These are phyloP conservation scores for Erebia ligea DNA, from an alignment of 2,888 invertebrate genomes.

Conservation along the genomic window DNA sequence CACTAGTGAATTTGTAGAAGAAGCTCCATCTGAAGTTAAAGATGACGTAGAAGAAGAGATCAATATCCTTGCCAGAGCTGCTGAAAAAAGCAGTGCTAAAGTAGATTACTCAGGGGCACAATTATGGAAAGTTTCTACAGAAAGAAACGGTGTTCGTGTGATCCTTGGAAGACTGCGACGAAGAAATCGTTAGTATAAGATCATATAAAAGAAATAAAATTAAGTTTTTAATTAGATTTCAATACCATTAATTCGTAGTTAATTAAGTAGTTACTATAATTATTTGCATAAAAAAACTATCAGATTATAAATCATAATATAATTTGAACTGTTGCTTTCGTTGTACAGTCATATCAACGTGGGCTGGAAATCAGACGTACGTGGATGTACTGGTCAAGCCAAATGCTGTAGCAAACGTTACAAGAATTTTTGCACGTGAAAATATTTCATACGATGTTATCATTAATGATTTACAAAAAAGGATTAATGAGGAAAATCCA, in stretches of 20 bases:
- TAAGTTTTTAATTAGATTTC: too few species aligned
- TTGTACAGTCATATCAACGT: slow-evolving; percentile 83
- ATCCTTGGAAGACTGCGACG: slow-evolving; percentile 62
- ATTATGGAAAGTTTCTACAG: slow-evolving; percentile 86
- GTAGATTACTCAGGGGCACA: slow-evolving; percentile 90
- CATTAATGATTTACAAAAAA: slow-evolving; percentile 90
- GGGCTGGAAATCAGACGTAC: slow-evolving; percentile 85
- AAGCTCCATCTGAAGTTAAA: slow-evolving; percentile 40
- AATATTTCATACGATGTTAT: slow-evolving; percentile 87
- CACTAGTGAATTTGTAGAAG: slow-evolving; percentile 43
- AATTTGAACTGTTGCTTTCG: neutral
- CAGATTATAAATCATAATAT: neutral
- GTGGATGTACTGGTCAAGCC: slow-evolving; percentile 89
- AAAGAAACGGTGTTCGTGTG: slow-evolving; percentile 73
- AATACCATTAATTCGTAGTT: too few species aligned
- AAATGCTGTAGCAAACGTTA: slow-evolving; percentile 85
- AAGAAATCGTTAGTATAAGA: slow-evolving; percentile 64
- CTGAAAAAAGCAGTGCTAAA: slow-evolving; percentile 50
- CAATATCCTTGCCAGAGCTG: slow-evolving; percentile 45
- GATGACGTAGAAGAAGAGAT: slow-evolving; percentile 40
- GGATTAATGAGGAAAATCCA: slow-evolving; percentile 92
- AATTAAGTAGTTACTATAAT: too few species aligned
- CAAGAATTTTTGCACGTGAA: slow-evolving; percentile 83
- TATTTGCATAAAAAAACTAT: too few species aligned
- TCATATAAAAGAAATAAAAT: neutral